Base-by-base conservation (phyloP, 2,888 invertebrate genomes). In the Lysandra coridon region DNA sequence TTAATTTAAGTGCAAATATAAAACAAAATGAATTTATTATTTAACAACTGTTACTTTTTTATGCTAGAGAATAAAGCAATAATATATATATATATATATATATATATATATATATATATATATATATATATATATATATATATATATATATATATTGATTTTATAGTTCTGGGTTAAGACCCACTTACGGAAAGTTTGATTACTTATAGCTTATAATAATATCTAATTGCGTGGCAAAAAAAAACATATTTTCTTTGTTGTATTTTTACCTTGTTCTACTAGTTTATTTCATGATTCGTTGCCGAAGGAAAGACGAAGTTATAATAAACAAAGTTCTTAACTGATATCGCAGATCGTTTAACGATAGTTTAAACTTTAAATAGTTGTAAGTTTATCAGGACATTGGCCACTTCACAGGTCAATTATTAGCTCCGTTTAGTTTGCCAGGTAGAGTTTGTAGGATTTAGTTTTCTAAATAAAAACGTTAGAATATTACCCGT, bases 321-420 rank as follows among this genome's bases (percentile, higher is more conserved):
- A 17, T 69, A 69, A 37, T 69, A 37, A 69, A 69, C 33, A 2
- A 69, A 69, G 37, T 69, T 69, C 12, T 1, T 23, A 69, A 37
- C 37, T 69, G 69, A 33, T 33, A 69, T 14, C 33, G 14, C 17
- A 33, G 17, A 69, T 69, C 69, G 69, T 69, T 69, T 69, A 14
- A 37, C 17, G 33, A 69, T 69, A 33, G 69, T 69, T 69, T 4
- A 17, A 69, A 37, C 37, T 69, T 69, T 4, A 17, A 69, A 69
- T 69, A 69, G 69, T 69, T 69, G 69, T 30, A 37, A 69, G 23
- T 69, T 33, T 69, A 69, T 37, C 69, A 17, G 69, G 37, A 33
- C 4, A 33, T 69, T 69, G 17, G 69, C 33, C 69, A 69, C 17
- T 37, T 69, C 4, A 69, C 69, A 37, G 69, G 33, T 14, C 33